phyloP scores from a whole-genome alignment of 2,113 vertebrate genomes.

The Eupsittula cactorum region DNA sequence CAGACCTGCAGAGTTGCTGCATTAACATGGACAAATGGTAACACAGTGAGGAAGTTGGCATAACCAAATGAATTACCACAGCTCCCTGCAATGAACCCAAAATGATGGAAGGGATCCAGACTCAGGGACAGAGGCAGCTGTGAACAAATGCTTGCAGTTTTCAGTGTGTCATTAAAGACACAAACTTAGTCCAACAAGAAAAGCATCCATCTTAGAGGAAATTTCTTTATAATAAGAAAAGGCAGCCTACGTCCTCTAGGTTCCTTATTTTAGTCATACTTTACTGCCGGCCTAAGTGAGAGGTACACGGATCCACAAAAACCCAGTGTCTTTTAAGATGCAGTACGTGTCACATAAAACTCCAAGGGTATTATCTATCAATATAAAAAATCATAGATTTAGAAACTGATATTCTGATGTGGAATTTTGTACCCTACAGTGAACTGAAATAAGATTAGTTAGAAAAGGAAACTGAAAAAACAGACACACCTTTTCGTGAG shows the following conservation, averaged over 20 bases:
- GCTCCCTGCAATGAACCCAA: background rate
- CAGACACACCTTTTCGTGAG: rapidly evolving
- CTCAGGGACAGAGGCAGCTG: background rate
- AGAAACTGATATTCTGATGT: background rate
- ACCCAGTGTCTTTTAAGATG: background rate
- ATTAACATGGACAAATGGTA: background rate
- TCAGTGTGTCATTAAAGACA: background rate
- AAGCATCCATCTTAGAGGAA: background rate
- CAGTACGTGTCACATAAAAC: background rate
- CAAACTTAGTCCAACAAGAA: background rate
- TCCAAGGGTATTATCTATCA: background rate
- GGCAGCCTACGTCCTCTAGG: background rate
- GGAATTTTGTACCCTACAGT: background rate
- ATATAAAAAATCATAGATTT: background rate
- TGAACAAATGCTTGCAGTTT: background rate
- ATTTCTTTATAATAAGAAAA: background rate
- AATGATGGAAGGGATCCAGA: slow-evolving; percentile 11
- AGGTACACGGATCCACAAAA: background rate
- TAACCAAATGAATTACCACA: background rate
- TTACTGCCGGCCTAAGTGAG: background rate
- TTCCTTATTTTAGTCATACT: background rate
- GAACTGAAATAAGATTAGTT: background rate
- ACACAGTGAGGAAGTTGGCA: background rate
- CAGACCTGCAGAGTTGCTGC: background rate
- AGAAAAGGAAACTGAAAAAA: background rate